Percentiles rank a stretch among this genome's conserved stretches.
Conservation (phyloP, 1,140 invertebrate genomes). For the Drosophila nigrodunni region DNA sequence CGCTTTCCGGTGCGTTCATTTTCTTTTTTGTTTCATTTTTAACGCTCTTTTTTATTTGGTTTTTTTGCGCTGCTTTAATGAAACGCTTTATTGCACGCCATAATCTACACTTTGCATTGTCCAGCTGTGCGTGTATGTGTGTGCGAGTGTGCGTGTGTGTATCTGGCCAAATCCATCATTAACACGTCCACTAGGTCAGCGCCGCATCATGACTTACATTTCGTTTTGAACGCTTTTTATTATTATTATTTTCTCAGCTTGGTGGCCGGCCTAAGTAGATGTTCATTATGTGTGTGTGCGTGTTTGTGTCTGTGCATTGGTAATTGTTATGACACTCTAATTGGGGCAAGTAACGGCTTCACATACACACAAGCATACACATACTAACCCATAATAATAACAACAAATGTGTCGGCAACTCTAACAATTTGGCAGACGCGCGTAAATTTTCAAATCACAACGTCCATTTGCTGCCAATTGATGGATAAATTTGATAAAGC, state of each 20-base stretch:
- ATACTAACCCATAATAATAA: slow-evolving; percentile 23
- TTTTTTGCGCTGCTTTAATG: slow-evolving; percentile 72
- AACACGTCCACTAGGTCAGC: slow-evolving; percentile 78
- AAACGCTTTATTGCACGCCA: slow-evolving; percentile 62
- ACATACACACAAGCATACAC: background rate
- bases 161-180: slow-evolving; percentile 76
- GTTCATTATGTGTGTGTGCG: slow-evolving; percentile 57
- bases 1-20: slow-evolving; percentile 28
- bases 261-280: slow-evolving; percentile 45
- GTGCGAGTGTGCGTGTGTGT: slow-evolving; percentile 33
- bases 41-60: slow-evolving; percentile 42
- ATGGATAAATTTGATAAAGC: slow-evolving; percentile 51
- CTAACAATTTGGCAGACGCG: slow-evolving; percentile 49
- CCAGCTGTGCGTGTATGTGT: slow-evolving; percentile 9
- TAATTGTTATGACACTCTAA: slow-evolving; percentile 78
- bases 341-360: slow-evolving; percentile 58
- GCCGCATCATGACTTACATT: slow-evolving; percentile 61
- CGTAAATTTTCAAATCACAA: slow-evolving; percentile 59
- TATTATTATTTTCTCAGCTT: slow-evolving; percentile 49
- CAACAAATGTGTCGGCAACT: background rate
- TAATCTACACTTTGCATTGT: slow-evolving; percentile 10
- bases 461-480: slow-evolving; percentile 45
- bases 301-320: slow-evolving; percentile 10
- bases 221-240: slow-evolving; percentile 44
- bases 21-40: slow-evolving; percentile 37